Base-by-base conservation (phyloP, 2,113 vertebrate genomes). In the Passer domesticus region DNA sequence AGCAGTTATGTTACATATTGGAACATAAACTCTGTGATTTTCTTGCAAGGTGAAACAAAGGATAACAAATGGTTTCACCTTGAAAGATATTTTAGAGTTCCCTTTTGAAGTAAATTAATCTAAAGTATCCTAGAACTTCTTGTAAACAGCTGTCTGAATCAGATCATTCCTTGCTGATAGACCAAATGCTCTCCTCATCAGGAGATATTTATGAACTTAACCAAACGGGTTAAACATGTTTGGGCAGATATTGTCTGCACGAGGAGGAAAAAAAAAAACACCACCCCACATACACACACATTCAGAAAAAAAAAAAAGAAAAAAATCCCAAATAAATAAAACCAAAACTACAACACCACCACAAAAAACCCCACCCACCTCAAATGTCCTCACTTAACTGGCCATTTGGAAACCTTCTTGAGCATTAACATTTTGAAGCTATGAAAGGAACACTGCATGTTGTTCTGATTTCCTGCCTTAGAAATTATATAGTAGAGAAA, bases 181-280 rank as follows among this genome's bases (percentile, higher is more conserved):
- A 46, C n/a, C 7, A 52, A 52, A 55, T 77, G 56, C 22, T 90
- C 18, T 79, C 69, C 37, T 15, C n/a, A 58, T 82, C 66, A 63
- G 92, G n/a, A 92, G 53, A 73, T 89, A 85, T 31, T 78, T 93
- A 56, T 76, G 64, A 88, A 87, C 67, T 79, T 76, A 64, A 74
- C 75, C 77, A 90, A 80, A 90, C 66, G 5, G 44, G 94, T 91
- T 91, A 80, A 80, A 93, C 93, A 7, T 84, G 92, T 92, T 94
- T 89, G 83, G 75, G 64, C 87, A 74, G 83, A 66, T 89, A 74
- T 6, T 75, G 37, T 73, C 31, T 28, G 37, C 23, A 72, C 5
- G 2, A 81, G 74, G 20, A 60, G 31, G 16, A 8, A 21, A 16
- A 18, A 82, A 82, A 86, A 56, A 41, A 41, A 0, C 23, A 37